Evolutionary conservation across 2,888 invertebrate genomes (phyloP), one percentile per base, ranked within the genome.

Genomic region (Chymomyza amoena): DNA sequence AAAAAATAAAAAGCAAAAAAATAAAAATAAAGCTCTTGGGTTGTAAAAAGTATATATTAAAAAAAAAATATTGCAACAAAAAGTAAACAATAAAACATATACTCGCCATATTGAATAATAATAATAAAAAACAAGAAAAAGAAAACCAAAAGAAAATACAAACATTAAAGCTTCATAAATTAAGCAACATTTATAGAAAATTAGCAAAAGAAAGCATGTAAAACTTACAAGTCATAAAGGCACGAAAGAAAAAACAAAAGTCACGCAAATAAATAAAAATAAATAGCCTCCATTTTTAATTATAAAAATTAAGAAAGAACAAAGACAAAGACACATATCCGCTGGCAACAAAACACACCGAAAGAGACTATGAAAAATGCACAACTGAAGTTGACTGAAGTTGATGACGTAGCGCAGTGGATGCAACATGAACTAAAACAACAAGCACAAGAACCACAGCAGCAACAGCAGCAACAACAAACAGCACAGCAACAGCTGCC

Each of bases 361-460:
- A 83, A 80, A 84, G 88, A 88, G 87, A 88, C 87, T 84, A 87
- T 87, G 85, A 88, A 87, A 88, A 87, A 85, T 84, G 83, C 88
- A 87, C 88, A 88, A 84, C 79, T 81, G 88, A 88, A 84, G 87
- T 81, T 79, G 72, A 79, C 73, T 77, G 81, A 86, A 84, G 88
- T 83, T 83, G 87, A 86, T 67, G 88, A 83, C 73, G 77, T 77
- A 15, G 83, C 77, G 71, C 85, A 78, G 88, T 82, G 78, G 69
- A 78, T 81, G 80, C 72, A 73, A 57, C 76, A 76, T 56, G 66
- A 72, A 36, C 71, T 20, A 70, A 64, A 69, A 4, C 66, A 71
- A 16, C 69, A 78, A 32, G 60, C 68, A 18, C 64, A 71, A n/a
- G n/a, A n/a, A 63, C 73, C 73, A 61, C 72, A 82, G 68, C 78